Conservation (phyloP, 1,140 invertebrate species). For the Lepidurus packardi region DNA sequence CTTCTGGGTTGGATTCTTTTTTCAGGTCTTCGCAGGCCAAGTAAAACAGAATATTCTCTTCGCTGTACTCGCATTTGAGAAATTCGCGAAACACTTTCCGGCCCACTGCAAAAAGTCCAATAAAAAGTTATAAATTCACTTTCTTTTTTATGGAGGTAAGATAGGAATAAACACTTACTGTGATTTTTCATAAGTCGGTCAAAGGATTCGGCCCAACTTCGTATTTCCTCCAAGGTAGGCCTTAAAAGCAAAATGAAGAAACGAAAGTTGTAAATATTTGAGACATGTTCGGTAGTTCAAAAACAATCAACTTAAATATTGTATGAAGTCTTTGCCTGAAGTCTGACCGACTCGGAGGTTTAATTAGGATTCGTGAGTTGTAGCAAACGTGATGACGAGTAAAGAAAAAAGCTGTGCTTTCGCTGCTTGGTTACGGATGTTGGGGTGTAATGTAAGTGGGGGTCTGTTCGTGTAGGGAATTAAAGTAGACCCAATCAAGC, state of each 20-base stretch:
- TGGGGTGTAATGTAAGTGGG: no score
- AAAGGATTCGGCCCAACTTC: slow-evolving; percentile 91
- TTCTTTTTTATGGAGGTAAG: slow-evolving; percentile 28
- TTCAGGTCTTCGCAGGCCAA: slow-evolving; percentile 97
- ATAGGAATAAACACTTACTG: slow-evolving; percentile 52
- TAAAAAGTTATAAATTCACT: slow-evolving; percentile 32
- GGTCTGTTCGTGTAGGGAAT: no score
- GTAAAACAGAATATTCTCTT: slow-evolving; percentile 99
- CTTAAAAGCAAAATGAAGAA: slow-evolving; percentile 55
- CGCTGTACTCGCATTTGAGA: slow-evolving; percentile 95
- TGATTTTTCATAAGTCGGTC: slow-evolving; percentile 88
- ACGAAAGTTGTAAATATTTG: slow-evolving; percentile 4
- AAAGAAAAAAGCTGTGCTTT: no score
- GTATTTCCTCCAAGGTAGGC: slow-evolving; percentile 83
- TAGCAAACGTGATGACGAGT: no score
- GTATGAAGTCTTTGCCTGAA: no score
- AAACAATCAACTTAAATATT: no score
- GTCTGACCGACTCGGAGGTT: no score
- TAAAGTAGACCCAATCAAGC: no score
- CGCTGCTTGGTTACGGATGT: no score
- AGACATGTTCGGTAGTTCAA: no score
- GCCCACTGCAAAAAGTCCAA: slow-evolving; percentile 59
- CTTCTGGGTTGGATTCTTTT: slow-evolving; percentile 82
- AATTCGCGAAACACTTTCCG: slow-evolving; percentile 95
- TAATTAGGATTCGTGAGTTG: no score